phyloP scores from a whole-genome alignment of 2,797 vertebrate species.

The Rachycentron canadum region DNA sequence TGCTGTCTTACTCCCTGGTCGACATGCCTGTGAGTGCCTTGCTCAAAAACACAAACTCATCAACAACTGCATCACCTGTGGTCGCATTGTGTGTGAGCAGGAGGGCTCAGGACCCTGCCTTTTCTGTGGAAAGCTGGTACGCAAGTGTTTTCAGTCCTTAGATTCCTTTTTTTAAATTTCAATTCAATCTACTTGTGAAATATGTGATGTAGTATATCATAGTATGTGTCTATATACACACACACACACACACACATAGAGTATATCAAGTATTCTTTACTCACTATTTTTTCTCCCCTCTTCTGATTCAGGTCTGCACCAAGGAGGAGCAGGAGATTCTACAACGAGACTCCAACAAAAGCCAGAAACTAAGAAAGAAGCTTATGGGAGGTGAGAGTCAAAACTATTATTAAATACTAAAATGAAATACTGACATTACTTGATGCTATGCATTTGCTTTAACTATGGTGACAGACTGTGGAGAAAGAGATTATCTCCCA shows the following conservation, averaged over 20 bases:
- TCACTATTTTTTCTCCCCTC: neutral
- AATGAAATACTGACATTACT: neutral
- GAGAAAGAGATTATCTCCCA: conserved; percentile 88
- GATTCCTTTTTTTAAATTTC: neutral
- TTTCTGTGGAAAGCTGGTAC: conserved; percentile 94
- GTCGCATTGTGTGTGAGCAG: conserved; percentile 96
- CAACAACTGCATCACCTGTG: conserved; percentile 96
- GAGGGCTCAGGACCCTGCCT: conserved; percentile 96
- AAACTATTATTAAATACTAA: neutral
- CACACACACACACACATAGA: too few relatives aligned
- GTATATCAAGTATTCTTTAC: neutral
- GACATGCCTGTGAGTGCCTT: conserved; percentile 93
- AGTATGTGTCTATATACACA: too few relatives aligned
- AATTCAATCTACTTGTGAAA: fast-evolving
- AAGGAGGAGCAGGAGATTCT: conserved; percentile 95
- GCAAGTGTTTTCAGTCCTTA: neutral
- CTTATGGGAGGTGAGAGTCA: conserved; percentile 92
- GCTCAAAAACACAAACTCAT: conserved; percentile 96
- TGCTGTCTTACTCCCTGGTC: conserved; percentile 91
- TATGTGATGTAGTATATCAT: too few relatives aligned
- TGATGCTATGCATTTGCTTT: neutral
- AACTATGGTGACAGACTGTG: conserved; percentile 76
- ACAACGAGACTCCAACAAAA: conserved; percentile 97
- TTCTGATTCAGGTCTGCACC: conserved; percentile 91
- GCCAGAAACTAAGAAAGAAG: conserved; percentile 96